Base-by-base conservation (phyloP, 2,797 vertebrate species). In the Pteronotus mesoamericanus region DNA sequence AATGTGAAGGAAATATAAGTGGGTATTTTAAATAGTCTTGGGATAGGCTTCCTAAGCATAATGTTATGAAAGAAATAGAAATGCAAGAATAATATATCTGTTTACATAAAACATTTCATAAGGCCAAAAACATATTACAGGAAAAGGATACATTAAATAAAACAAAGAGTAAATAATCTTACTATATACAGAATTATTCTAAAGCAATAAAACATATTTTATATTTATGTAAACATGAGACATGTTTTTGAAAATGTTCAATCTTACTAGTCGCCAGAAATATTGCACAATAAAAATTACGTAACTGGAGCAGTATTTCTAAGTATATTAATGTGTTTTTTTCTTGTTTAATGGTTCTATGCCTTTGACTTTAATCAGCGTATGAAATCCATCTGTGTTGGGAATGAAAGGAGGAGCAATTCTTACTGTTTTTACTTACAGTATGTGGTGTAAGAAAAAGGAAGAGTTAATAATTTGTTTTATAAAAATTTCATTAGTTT, bases 61-160 rank as follows among this genome's bases (percentile, higher is more conserved):
- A 91, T 78, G 77, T 82, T 72, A 78, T 55, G 34, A 89, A 89
- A 88, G 48, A 96, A 95, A 89, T 48, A 69, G 11, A 89, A 95
- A 88, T 72, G 32, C 34, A 77, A 55, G 42, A 84, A 86, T 88
- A 22, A 83, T 44, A 14, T 59, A 72, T 42, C 61, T 92, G 34
- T 53, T 72, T 53, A 79, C 64, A 66, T 68, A 79, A 96, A 80
- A 69, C 32, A 68, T 90, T 78, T 74, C 53, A 14, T 46, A 83
- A 91, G 57, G 86, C 66, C 19, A 90, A 92, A 86, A 91, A 24
- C 42, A 51, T 55, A 55, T 21, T 83, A 57, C 57, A 93, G 78
- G 46, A 82, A 61, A 88, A 83, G 42, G 29, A 34, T 61, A 16
- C 34, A 24, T 79, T 55, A 80, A 77, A n/a, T 89, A 79, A 94